Evolutionary conservation across 1,140 invertebrate species (phyloP).

Genomic region (Calephelis virginiensis): DNA sequence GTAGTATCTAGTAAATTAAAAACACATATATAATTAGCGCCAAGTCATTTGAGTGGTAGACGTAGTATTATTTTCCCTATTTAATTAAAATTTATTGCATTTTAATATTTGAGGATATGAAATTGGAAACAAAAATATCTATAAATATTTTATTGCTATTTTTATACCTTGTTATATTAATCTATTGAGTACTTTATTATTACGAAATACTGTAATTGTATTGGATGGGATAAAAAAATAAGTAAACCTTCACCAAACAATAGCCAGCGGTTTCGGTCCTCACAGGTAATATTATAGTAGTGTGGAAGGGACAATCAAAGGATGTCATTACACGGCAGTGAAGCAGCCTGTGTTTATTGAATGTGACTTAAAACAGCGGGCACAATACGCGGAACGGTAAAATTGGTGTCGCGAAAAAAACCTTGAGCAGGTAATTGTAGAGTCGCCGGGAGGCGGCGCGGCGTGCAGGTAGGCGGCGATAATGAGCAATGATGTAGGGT

Average conservation of each 20-base stretch:
- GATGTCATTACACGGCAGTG: constrained; percentile 16
- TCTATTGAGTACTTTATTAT: neutral
- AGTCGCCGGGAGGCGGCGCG: constrained; percentile 26
- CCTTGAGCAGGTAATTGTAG: constrained; percentile 39
- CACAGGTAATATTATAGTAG: constrained; percentile 4
- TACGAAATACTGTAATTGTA: neutral
- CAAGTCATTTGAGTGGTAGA: too few species aligned
- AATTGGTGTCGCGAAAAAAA: constrained; percentile 48
- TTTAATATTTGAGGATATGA: too few species aligned
- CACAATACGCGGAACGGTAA: constrained; percentile 37
- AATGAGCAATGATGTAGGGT: constrained; percentile 10
- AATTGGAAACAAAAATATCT: too few species aligned
- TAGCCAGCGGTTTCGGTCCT: neutral
- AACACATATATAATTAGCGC: too few species aligned
- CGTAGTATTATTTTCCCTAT: too few species aligned
- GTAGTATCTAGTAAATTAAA: too few species aligned
- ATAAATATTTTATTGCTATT: too few species aligned
- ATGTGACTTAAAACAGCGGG: constrained; percentile 20
- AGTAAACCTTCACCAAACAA: constrained; percentile 1
- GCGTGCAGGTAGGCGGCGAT: constrained; percentile 19
- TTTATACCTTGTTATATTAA: neutral
- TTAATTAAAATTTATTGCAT: too few species aligned
- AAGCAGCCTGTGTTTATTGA: neutral
- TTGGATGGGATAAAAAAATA: neutral
- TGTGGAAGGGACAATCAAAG: constrained; percentile 7